Conservation (phyloP, 2,888 invertebrate genomes). For the Sthenelais limicola region DNA sequence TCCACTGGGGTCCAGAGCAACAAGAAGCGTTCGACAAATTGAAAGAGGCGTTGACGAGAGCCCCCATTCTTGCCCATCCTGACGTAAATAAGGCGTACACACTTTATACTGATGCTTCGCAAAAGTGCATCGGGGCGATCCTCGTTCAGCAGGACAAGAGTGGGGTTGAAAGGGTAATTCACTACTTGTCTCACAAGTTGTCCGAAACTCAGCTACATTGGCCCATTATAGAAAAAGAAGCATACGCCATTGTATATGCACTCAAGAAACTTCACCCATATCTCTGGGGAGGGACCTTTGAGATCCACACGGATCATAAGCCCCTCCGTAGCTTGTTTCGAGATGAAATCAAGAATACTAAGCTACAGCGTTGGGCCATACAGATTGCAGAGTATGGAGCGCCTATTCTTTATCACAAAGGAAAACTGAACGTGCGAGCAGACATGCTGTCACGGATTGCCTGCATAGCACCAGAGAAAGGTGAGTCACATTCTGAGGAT, state of each 20-base stretch:
- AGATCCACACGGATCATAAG: conserved; percentile 22
- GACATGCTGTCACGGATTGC: conserved; percentile 29
- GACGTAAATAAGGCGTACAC: background rate
- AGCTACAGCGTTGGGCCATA: conserved; percentile 32
- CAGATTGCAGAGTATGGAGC: conserved; percentile 30
- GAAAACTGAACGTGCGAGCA: conserved; percentile 1
- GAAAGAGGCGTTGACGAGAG: conserved; percentile 6
- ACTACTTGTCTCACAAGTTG: conserved; percentile 22
- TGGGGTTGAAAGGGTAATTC: conserved; percentile 16
- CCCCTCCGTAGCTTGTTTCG: conserved; percentile 25
- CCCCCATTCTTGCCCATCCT: conserved; percentile 14
- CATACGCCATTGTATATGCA: conserved; percentile 31
- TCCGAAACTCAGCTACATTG: background rate
- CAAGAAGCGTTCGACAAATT: conserved; percentile 13
- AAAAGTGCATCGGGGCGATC: conserved; percentile 17
- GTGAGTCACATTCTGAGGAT: too few relatives aligned
- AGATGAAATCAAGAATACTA: conserved; percentile 14
- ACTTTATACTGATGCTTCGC: conserved; percentile 29
- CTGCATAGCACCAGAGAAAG: background rate
- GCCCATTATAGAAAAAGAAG: conserved; percentile 27
- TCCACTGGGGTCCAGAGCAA: conserved; percentile 18
- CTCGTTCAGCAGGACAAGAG: conserved; percentile 13
- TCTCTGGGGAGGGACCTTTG: conserved; percentile 20
- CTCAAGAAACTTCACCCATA: conserved; percentile 31
- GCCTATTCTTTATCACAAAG: conserved; percentile 5